phyloP scores from a whole-genome alignment of 2,888 invertebrate species.

The Eupithecia tripunctaria region DNA sequence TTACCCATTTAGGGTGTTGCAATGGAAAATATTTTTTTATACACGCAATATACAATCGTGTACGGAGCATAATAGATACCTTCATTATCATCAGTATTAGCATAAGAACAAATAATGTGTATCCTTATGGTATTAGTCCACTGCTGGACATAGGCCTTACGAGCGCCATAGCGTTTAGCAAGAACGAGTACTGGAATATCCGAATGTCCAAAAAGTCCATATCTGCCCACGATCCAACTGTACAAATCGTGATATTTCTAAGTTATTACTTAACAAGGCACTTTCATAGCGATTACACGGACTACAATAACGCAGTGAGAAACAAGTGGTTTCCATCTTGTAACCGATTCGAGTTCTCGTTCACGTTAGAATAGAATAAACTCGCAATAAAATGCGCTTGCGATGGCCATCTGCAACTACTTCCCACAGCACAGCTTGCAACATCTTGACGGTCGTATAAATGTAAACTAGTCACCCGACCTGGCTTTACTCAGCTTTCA shows the following conservation, averaged over 20 bases:
- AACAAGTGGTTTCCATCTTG: conserved; percentile 10
- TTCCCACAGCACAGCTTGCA: conserved; percentile 29
- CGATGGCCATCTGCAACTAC: conserved; percentile 22
- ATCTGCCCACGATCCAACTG: neutral
- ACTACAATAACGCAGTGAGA: conserved; percentile 25
- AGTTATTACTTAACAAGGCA: conserved; percentile 20
- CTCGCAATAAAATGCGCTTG: conserved; percentile 22
- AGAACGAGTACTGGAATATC: no score
- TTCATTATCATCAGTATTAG: no score
- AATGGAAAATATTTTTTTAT: no score
- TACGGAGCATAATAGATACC: no score
- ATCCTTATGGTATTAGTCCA: no score
- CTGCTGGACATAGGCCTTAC: no score
- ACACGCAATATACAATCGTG: no score
- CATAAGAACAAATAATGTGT: no score
- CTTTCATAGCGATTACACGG: conserved; percentile 30
- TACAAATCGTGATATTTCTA: conserved; percentile 18
- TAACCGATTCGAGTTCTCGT: conserved; percentile 13
- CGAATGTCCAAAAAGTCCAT: no score
- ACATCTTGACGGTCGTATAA: neutral
- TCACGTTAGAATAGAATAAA: conserved; percentile 29
- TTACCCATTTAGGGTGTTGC: no score
- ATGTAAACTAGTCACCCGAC: neutral
- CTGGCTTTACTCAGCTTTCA: neutral
- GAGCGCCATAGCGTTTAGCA: no score